phyloP scores from a whole-genome alignment of 1,140 invertebrate genomes.

The Macrobrachium rosenbergii region DNA sequence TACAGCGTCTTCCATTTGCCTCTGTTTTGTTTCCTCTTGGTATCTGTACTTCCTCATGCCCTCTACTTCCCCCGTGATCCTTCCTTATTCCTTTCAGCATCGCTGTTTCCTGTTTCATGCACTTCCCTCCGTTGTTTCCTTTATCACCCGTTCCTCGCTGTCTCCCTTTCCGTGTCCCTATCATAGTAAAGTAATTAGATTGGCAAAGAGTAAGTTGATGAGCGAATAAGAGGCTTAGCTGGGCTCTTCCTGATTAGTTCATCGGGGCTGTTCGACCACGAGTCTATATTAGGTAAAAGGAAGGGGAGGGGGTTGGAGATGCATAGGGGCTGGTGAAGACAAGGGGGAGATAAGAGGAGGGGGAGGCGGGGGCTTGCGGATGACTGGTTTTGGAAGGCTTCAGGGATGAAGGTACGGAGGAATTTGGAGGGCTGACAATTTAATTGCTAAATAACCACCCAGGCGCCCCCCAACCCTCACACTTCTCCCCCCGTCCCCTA shows the following conservation, averaged over 20 bases:
- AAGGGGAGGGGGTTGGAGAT: neutral
- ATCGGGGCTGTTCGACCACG: constrained; percentile 16
- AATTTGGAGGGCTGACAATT: neutral
- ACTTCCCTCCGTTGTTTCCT: neutral
- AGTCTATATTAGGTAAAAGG: neutral
- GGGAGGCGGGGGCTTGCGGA: neutral
- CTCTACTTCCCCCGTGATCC: neutral
- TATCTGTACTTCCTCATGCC: neutral
- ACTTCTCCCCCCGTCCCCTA: too few relatives aligned
- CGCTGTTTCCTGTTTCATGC: neutral
- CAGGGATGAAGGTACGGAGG: neutral
- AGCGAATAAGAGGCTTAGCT: constrained; percentile 56
- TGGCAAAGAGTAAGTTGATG: constrained; percentile 57
- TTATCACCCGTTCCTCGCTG: neutral
- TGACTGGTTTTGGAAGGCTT: neutral
- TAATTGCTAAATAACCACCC: too few relatives aligned
- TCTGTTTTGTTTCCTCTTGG: neutral
- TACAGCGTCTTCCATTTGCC: neutral
- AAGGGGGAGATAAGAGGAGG: neutral
- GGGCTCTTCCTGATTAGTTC: constrained; percentile 46
- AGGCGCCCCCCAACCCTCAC: too few relatives aligned
- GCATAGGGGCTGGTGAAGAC: neutral
- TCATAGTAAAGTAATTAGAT: constrained; percentile 47
- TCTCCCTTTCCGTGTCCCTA: neutral
- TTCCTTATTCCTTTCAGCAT: neutral